These are phyloP conservation scores for Catostomus latipinnis DNA, from an alignment of 2,797 vertebrate species.

Conservation along the genomic window DNA sequence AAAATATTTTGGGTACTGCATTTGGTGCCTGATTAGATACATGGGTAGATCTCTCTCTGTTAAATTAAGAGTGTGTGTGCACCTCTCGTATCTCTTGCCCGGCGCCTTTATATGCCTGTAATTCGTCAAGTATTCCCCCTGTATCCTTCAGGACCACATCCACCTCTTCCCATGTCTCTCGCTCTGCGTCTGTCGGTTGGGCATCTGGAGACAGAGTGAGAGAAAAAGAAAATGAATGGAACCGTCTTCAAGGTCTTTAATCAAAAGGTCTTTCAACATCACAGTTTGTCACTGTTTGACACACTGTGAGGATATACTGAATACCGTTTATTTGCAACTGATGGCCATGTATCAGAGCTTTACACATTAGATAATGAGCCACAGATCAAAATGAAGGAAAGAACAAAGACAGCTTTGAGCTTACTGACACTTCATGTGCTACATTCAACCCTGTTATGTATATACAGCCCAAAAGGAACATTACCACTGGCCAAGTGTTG, in stretches of 20 bases:
- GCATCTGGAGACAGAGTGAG: conserved; percentile 82
- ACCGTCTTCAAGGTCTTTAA: conserved; percentile 9
- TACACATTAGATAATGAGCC: background rate
- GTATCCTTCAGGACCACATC: conserved; percentile 97
- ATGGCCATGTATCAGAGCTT: conserved; percentile 12
- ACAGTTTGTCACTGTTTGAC: background rate
- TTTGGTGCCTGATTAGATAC: background rate
- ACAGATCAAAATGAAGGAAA: background rate
- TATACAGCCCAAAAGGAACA: conserved; percentile 3
- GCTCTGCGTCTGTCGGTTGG: conserved; percentile 96
- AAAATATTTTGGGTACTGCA: too few species aligned
- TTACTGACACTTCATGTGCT: background rate
- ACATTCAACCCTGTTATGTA: background rate
- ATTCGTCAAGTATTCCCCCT: conserved; percentile 92
- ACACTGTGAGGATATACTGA: background rate
- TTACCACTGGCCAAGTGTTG: background rate
- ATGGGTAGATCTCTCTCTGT: background rate
- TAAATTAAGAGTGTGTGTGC: conserved; percentile 35
- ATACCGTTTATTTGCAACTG: background rate
- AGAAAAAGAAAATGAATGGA: conserved; percentile 63
- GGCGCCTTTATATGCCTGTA: conserved; percentile 96
- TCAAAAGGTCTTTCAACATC: conserved; percentile 32
- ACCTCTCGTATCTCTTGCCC: conserved; percentile 98
- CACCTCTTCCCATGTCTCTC: conserved; percentile 96
- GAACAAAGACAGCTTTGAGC: conserved; percentile 5